Conservation (phyloP, 2,797 vertebrate genomes). For the Coregonus sp. region DNA sequence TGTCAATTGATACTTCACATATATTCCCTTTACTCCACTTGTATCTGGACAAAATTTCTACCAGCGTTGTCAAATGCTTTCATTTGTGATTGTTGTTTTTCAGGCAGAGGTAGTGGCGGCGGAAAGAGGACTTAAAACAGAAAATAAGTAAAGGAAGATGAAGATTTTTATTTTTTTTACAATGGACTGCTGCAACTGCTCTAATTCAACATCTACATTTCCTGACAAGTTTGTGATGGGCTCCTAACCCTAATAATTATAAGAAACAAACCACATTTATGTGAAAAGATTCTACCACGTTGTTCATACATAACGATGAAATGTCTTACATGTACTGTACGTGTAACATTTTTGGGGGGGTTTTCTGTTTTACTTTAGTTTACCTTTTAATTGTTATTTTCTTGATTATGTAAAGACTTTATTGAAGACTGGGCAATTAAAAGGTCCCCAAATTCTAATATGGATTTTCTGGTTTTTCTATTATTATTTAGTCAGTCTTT, state of each 20-base stretch:
- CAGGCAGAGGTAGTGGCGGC: neutral
- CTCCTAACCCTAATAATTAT: neutral
- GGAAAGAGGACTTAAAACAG: neutral
- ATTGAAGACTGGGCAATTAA: slow-evolving; percentile 1
- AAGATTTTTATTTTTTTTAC: neutral
- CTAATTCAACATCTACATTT: neutral
- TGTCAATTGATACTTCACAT: too few species aligned
- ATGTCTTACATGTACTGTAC: neutral
- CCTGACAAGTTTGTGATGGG: neutral
- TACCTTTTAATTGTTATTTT: neutral
- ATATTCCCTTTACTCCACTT: neutral
- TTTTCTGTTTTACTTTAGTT: neutral
- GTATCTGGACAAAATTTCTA: neutral
- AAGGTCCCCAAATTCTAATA: neutral
- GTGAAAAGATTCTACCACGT: neutral
- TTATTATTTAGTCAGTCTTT: neutral
- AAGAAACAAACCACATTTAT: neutral
- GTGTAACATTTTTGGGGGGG: neutral
- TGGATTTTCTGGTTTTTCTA: neutral
- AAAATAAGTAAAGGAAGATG: neutral
- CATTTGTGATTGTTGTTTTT: neutral
- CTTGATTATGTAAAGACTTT: neutral
- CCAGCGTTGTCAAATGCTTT: neutral
- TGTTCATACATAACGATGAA: neutral
- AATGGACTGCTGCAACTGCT: neutral